Evolutionary conservation across 2,113 vertebrate genomes (phyloP).

Genomic region (Misgurnus anguillicaudatus): DNA sequence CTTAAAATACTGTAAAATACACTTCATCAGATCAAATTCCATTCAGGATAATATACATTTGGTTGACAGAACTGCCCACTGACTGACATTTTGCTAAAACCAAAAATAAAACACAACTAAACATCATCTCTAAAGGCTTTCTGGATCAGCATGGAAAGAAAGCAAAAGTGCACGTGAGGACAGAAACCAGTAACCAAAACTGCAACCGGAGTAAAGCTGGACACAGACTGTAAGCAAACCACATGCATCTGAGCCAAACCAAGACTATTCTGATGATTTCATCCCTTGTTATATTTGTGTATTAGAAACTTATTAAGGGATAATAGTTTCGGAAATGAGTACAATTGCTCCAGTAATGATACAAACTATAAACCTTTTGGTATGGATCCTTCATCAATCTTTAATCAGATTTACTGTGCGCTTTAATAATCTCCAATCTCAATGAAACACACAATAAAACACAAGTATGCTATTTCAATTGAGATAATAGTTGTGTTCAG

Average conservation of each 20-base stretch:
- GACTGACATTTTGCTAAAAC: too few relatives aligned
- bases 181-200: slow-evolving; percentile 11
- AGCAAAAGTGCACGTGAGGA: slow-evolving; percentile 15
- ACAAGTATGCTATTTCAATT: not conserved
- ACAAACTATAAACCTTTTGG: not conserved
- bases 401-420: not conserved
- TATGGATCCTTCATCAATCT: not conserved
- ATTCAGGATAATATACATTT: too few relatives aligned
- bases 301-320: slow-evolving; percentile 21
- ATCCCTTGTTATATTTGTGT: slow-evolving; percentile 1
- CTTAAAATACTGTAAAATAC: too few relatives aligned
- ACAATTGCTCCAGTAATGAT: too few relatives aligned
- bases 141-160: not conserved
- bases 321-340: not conserved
- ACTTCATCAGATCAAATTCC: too few relatives aligned
- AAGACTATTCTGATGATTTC: slow-evolving; percentile 21
- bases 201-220: slow-evolving; percentile 8
- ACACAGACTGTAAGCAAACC: slow-evolving; percentile 15
- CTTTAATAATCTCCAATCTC: not conserved
- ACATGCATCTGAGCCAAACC: slow-evolving; percentile 16
- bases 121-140: not conserved
- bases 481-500: too few relatives aligned
- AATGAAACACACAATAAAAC: not conserved
- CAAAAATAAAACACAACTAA: too few relatives aligned
- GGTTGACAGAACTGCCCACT: too few relatives aligned